Evolutionary conservation across 1,140 invertebrate genomes (phyloP).

Genomic region (Cephus cinctus): DNA sequence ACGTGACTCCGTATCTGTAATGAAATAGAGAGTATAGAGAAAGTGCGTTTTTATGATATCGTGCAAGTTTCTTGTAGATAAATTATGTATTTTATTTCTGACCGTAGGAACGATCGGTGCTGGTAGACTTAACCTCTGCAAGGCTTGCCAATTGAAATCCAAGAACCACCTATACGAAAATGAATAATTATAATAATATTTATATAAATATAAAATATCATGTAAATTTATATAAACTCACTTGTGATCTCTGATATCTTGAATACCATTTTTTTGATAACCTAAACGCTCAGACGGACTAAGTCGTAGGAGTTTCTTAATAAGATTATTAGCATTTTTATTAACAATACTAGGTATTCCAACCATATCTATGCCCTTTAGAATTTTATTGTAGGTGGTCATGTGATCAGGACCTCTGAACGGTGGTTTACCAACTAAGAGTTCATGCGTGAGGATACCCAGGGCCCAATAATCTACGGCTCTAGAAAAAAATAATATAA

Average conservation of each 20-base stretch:
- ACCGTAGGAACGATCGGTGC: slow-evolving; percentile 82
- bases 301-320: slow-evolving; percentile 85
- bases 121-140: slow-evolving; percentile 69
- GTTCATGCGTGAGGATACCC: slow-evolving; percentile 89
- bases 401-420: slow-evolving; percentile 90
- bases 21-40: no score
- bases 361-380: slow-evolving; percentile 88
- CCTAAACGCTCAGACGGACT: slow-evolving; percentile 90
- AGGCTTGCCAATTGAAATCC: slow-evolving; percentile 88
- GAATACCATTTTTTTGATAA: slow-evolving; percentile 85
- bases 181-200: slow-evolving; percentile 10
- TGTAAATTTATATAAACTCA: slow-evolving; percentile 51
- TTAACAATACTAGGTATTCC: slow-evolving; percentile 79
- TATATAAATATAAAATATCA: slow-evolving; percentile 10
- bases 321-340: slow-evolving; percentile 77
- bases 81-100: slow-evolving; percentile 25
- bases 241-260: slow-evolving; percentile 91
- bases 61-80: no score
- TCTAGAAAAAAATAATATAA: slow-evolving; percentile 40
- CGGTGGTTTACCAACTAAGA: slow-evolving; percentile 91
- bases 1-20: slow-evolving; percentile 50
- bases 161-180: slow-evolving; percentile 76
- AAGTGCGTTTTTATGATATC: no score
- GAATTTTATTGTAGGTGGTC: slow-evolving; percentile 95
- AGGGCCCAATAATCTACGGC: slow-evolving; percentile 95